Base-by-base conservation (phyloP, 2,797 vertebrate genomes). In the Etheostoma nigrum region DNA sequence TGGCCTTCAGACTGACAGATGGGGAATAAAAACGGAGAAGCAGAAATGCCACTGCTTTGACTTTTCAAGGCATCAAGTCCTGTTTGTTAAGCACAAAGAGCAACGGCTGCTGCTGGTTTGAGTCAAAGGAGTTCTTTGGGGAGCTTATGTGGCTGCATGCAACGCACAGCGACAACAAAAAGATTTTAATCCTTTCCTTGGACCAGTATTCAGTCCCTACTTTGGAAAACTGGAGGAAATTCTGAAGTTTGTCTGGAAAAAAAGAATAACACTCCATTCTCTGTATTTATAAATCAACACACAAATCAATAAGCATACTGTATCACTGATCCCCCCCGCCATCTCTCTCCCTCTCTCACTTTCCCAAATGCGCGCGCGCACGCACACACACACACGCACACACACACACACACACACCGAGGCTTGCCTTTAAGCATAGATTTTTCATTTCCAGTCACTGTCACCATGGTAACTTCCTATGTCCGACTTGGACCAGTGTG, bases 401-500 rank as follows among this genome's bases (percentile, higher is more conserved):
- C 74, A 79, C 78, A 76, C 25, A 78, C 76, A 76, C 74, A 78
- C 74, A 81, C 70, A 76, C 67, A 85, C 82, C 58, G 67, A 86
- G 82, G 83, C 83, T 85, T 90, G 91, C 89, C 89, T 93, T 93
- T 88, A 90, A 94, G 89, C 92, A 91, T 72, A 86, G 88, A 91
- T 92, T 92, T 92, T 94, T 93, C 88, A 92, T 94, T 93, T 94
- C 92, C 86, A 92, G 91, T 92, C 80, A 27, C 87, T 81, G 94
- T 95, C 91, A 90, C 93, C 94, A 95, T 95, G 93, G 93, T 91
- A 93, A 95, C 95, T 81, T 86, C 86, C 92, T 93, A 90, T 92
- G 93, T 94, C 92, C 91, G 75, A 93, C 90, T 94, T 83, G 67
- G 89, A 87, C 88, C 87, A 87, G 79, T 74, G 73, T 87, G 76